Conservation (phyloP, 2,888 invertebrate genomes). For the Tetramorium bicarinatum region DNA sequence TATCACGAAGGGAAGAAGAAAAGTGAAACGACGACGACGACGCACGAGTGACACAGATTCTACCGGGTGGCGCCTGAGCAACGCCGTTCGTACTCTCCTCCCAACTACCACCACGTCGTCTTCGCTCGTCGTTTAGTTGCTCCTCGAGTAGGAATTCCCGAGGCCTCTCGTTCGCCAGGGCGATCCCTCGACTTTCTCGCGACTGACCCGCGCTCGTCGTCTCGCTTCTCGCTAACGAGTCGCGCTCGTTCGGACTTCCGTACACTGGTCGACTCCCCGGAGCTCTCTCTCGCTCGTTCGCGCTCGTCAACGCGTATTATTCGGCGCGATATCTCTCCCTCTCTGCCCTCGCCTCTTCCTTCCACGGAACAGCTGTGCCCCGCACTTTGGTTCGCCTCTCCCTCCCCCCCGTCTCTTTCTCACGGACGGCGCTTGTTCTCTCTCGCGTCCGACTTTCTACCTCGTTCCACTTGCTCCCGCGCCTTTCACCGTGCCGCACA, state of each 20-base stretch:
- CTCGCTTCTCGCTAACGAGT: too few relatives aligned
- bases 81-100: too few relatives aligned
- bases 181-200: background rate
- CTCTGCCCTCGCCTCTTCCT: background rate
- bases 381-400: background rate
- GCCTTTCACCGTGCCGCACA: slow-evolving; percentile 40
- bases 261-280: background rate
- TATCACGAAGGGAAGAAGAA: too few relatives aligned
- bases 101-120: too few relatives aligned
- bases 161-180: background rate
- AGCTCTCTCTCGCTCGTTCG: slow-evolving; percentile 16
- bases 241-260: too few relatives aligned
- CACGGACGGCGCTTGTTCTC: background rate
- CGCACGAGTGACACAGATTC: too few relatives aligned
- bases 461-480: background rate
- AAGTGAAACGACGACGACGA: too few relatives aligned
- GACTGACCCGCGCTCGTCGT: background rate
- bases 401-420: background rate
- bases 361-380: slow-evolving; percentile 34
- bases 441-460: background rate
- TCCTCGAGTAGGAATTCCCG: too few relatives aligned
- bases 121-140: too few relatives aligned
- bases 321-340: background rate
- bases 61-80: too few relatives aligned
- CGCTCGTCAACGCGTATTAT: slow-evolving; percentile 13